phyloP scores from a whole-genome alignment of 2,888 invertebrate species.

The Chloromyia formosa region DNA sequence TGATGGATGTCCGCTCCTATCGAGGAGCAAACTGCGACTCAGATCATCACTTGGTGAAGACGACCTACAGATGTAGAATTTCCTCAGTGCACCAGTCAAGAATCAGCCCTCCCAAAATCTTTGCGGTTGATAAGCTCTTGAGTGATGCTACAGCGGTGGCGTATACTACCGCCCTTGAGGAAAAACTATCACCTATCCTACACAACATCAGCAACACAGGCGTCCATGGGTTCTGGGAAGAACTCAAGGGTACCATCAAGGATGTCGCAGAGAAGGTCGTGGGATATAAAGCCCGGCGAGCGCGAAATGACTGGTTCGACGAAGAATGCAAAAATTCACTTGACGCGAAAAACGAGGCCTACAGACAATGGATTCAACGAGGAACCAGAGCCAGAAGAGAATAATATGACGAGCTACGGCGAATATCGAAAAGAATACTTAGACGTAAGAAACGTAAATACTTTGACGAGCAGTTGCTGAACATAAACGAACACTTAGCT shows the following conservation, averaged over 20 bases:
- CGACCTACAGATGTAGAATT: background rate
- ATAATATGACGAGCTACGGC: background rate
- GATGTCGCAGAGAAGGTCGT: background rate
- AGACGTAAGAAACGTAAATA: background rate
- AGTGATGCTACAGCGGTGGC: background rate
- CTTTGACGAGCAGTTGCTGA: background rate
- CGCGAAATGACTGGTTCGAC: background rate
- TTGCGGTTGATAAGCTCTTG: background rate
- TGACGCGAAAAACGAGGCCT: background rate
- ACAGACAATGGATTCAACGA: background rate
- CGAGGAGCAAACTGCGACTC: background rate
- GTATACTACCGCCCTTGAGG: background rate
- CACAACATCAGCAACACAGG: background rate
- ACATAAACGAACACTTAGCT: background rate
- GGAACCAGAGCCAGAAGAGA: background rate
- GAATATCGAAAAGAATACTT: background rate
- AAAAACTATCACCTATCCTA: background rate
- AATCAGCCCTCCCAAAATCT: background rate
- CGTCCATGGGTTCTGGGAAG: background rate
- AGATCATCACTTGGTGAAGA: background rate
- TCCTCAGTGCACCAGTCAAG: background rate
- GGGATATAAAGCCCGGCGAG: background rate
- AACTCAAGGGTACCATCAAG: background rate
- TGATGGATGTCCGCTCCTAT: constrained; percentile 7
- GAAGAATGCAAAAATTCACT: background rate